phyloP scores from a whole-genome alignment of 1,140 invertebrate species.

The Drosophila ogumai region DNA sequence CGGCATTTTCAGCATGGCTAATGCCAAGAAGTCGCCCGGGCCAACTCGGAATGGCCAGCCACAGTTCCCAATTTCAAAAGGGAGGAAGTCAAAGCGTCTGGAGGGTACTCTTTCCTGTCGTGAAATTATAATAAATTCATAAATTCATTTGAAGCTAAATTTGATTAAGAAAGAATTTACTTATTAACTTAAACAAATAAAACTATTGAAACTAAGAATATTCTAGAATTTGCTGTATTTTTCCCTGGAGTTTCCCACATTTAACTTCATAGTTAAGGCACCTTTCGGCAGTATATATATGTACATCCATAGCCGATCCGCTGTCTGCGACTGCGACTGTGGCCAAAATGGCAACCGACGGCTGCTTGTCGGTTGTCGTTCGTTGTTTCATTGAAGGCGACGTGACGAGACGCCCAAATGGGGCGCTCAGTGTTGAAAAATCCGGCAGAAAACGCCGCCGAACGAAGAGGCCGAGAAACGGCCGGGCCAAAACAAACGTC shows the following conservation, averaged over 20 bases:
- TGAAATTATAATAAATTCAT: too few relatives aligned
- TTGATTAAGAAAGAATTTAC: not conserved
- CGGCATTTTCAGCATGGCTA: conserved; percentile 74
- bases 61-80: conserved; percentile 28
- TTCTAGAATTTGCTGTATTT: not conserved
- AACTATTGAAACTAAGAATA: not conserved
- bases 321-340: conserved; percentile 30
- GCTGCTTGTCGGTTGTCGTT: conserved; percentile 51
- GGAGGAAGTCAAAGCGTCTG: conserved; percentile 1
- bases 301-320: conserved; percentile 9
- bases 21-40: conserved; percentile 76
- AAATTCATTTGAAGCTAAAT: not conserved
- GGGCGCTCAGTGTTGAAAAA: conserved; percentile 66
- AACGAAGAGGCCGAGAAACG: conserved; percentile 30
- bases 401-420: conserved; percentile 82
- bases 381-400: conserved; percentile 69
- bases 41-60: conserved; percentile 48
- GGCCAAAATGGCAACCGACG: conserved; percentile 50
- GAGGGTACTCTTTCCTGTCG: conserved; percentile 5
- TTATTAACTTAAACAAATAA: not conserved
- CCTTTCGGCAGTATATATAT: conserved; percentile 8
- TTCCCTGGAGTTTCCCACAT: not conserved
- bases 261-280: not conserved
- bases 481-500: conserved; percentile 4
- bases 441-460: conserved; percentile 30